These are phyloP conservation scores for Uloborus plumipes DNA, from an alignment of 2,888 invertebrate genomes.

Conservation along the genomic window DNA sequence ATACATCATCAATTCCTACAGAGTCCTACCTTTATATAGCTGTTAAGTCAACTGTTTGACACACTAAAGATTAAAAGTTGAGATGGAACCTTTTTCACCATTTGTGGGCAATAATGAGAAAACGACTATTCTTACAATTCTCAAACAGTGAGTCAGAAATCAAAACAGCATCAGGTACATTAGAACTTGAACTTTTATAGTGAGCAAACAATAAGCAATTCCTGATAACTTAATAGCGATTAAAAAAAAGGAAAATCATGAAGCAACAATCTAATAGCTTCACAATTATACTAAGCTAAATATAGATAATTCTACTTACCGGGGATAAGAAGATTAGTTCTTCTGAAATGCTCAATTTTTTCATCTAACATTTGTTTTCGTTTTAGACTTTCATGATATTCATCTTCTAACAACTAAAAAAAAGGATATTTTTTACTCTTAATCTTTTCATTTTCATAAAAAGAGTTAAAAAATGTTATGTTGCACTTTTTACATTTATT, in stretches of 20 bases:
- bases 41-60: neutral
- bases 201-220: too few species aligned
- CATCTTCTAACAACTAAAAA: slow-evolving; percentile 84
- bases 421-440: neutral
- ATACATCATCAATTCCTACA: too few species aligned
- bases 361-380: slow-evolving; percentile 89
- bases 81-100: neutral
- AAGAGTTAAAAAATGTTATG: neutral
- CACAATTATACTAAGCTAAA: too few species aligned
- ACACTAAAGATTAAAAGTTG: neutral
- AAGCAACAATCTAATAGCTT: too few species aligned
- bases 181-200: too few species aligned
- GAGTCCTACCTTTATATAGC: too few species aligned
- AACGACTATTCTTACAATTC: too few species aligned
- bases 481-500: neutral
- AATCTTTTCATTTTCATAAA: neutral
- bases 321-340: slow-evolving; percentile 85
- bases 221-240: too few species aligned
- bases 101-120: too few species aligned
- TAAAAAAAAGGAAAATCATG: too few species aligned
- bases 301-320: slow-evolving; percentile 68
- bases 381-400: slow-evolving; percentile 93
- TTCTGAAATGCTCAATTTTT: slow-evolving; percentile 85
- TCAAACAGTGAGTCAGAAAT: too few species aligned
- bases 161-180: too few species aligned